phyloP scores from a whole-genome alignment of 2,113 vertebrate species.

The Leucopternis melanops region DNA sequence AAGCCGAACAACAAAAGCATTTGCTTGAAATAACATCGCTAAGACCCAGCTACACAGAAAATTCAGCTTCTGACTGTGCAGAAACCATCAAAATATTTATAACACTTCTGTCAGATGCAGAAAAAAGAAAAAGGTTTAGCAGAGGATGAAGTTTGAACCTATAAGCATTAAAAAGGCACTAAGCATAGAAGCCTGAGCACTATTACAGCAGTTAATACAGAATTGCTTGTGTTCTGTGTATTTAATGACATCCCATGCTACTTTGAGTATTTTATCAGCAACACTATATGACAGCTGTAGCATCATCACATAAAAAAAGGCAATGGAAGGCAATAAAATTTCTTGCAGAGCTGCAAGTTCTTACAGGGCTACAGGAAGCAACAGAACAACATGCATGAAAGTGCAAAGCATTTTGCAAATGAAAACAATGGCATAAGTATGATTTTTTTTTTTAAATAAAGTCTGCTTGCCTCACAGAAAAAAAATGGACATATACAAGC shows the following conservation, averaged over 20 bases:
- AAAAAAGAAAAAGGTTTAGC: not conserved
- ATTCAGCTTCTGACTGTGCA: not conserved
- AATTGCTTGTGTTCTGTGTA: not conserved
- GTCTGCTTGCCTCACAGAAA: not conserved
- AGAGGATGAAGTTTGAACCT: not conserved
- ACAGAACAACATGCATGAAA: not conserved
- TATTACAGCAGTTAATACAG: not conserved
- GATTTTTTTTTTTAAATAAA: not conserved
- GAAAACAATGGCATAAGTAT: not conserved
- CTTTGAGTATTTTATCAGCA: not conserved
- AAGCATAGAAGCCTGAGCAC: not conserved
- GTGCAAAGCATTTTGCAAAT: not conserved
- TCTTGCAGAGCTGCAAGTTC: not conserved
- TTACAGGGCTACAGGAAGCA: not conserved
- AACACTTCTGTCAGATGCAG: not conserved
- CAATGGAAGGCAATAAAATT: not conserved
- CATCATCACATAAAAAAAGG: not conserved
- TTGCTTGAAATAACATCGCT: not conserved
- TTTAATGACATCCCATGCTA: not conserved
- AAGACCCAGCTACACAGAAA: not conserved
- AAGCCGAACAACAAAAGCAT: not conserved
- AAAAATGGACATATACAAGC: not conserved
- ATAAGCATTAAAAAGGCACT: not conserved
- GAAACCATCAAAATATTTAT: not conserved
- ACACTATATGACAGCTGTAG: not conserved